These are phyloP conservation scores for Lycophotia porphyrea DNA, from an alignment of 2,888 invertebrate species.

Conservation along the genomic window DNA sequence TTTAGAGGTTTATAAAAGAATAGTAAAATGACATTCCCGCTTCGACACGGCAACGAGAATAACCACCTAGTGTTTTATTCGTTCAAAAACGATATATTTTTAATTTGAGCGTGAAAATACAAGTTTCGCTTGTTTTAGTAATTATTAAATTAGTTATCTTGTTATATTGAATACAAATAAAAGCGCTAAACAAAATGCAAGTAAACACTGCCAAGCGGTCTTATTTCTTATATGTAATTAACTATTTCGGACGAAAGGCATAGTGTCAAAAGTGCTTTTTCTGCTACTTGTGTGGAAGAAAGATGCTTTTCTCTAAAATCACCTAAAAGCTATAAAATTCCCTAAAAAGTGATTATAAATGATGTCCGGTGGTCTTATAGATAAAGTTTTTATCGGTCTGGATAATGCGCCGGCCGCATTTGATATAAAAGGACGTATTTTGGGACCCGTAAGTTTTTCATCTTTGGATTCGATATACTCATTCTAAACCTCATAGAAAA, in stretches of 20 bases:
- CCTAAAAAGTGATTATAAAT: slow-evolving; percentile 66
- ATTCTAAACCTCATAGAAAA: slow-evolving; percentile 25
- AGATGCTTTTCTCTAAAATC: slow-evolving; percentile 79
- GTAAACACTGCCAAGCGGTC: background rate
- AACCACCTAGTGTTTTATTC: background rate
- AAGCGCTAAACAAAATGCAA: background rate
- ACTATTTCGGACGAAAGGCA: slow-evolving; percentile 44
- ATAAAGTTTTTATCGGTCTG: slow-evolving; percentile 94
- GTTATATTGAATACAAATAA: background rate
- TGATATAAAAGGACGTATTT: slow-evolving; percentile 93
- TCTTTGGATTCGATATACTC: slow-evolving; percentile 30
- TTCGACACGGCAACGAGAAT: slow-evolving; percentile 29
- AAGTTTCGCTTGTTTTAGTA: background rate
- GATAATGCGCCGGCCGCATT: slow-evolving; percentile 94
- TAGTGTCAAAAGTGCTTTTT: slow-evolving; percentile 61
- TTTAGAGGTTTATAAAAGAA: no score
- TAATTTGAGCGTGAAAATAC: no score
- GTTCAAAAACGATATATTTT: slow-evolving; percentile 14
- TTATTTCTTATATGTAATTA: background rate
- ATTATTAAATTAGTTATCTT: background rate
- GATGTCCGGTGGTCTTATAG: slow-evolving; percentile 89
- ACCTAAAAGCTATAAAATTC: slow-evolving; percentile 68
- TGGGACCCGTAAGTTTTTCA: slow-evolving; percentile 90
- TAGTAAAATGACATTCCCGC: background rate
- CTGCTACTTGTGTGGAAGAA: slow-evolving; percentile 59